Evolutionary conservation across 2,113 vertebrate genomes (phyloP), one percentile per base, ranked within the genome.

Genomic region (Guaruba guarouba): DNA sequence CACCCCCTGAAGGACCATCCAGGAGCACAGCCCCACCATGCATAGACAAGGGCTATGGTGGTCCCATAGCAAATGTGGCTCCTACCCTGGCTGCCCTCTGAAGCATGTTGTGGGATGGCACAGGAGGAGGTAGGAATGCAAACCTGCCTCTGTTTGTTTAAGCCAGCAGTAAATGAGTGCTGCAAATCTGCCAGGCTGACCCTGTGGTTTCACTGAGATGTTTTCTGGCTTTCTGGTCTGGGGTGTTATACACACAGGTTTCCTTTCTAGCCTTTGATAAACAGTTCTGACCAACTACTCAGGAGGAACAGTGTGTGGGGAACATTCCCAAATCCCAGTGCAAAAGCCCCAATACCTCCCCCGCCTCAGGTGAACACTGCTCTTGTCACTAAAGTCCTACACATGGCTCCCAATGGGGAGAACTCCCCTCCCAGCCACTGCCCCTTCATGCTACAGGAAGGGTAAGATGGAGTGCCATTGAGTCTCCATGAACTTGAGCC

Each of bases 181-280:
- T 94, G 91, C 91, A 93, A 85, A 93, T 12, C 88, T 92, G 74
- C 91, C 91, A 80, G 93, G 57, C 83, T 91, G 57, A 28, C 62
- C 66, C 83, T 94, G 96, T n/a, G 93, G 93, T 94, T 96, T 93
- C 66, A 4, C 31, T 6, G 31, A 91, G 74, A 82, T 85, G 75
- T 93, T 93, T 96, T 90, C 90, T 91, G 93, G 93, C 90, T 96
- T 96, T 94, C 80, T 94, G 96, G 57, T 46, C 67, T 25, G 67
- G 70, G 77, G 7, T 89, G 63, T 94, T 86, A 73, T 33, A 85
- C 74, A 94, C 91, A 91, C 66, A 55, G 81, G 83, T 94, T 96
- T 94, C 88, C 95, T 95, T 82, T 46, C 59, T 15, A 95, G 84
- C 91, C 93, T 75, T 97, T 77, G 78, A 94, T 85, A 91, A 95